Evolutionary conservation across 1,140 invertebrate genomes (phyloP), one percentile per base, ranked within the genome.

Genomic region (Euglossa dilemma): DNA sequence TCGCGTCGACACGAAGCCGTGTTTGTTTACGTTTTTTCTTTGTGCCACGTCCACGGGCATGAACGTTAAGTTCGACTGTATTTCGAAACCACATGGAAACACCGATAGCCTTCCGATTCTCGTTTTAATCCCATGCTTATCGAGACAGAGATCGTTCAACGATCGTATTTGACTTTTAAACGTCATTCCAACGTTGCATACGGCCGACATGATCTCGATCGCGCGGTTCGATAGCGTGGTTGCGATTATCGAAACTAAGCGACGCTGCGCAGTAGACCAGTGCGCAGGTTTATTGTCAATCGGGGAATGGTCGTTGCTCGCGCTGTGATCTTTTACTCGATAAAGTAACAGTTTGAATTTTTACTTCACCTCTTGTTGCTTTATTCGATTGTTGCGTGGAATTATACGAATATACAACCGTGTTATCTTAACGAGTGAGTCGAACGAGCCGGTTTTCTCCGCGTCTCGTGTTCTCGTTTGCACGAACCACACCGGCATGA

Each of bases 381-480:
- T n/a, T n/a, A n/a, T n/a, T n/a, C n/a, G n/a, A n/a, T n/a, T n/a
- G n/a, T 45, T 6, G 18, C 43, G 12, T 23, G 52, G 43, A 57
- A 59, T 59, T 52, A 52, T 16, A 61, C 56, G 25, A 66, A 59
- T 75, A 69, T 81, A 25, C n/a, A 59, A 11, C 16, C 16, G 50
- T 57, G 36, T 43, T 74, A 64, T 66, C 50, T 63, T 64, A 75
- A 87, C 80, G 52, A 76, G 64, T 28, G 16, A 43, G 57, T 66
- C 18, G 52, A 78, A 75, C 77, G n/a, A 66, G 74, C 71, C 83
- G 75, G 87, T 87, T 88, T 85, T 63, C 84, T 70, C 36, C 67
- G 52, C 36, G 71, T 50, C 63, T 50, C 56, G 71, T 76, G 85
- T 79, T 75, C 69, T 85, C 59, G 50, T 70, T 36, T 81, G 74